Base-by-base conservation (phyloP, 1,140 invertebrate species). In the Hycleus cichorii region DNA sequence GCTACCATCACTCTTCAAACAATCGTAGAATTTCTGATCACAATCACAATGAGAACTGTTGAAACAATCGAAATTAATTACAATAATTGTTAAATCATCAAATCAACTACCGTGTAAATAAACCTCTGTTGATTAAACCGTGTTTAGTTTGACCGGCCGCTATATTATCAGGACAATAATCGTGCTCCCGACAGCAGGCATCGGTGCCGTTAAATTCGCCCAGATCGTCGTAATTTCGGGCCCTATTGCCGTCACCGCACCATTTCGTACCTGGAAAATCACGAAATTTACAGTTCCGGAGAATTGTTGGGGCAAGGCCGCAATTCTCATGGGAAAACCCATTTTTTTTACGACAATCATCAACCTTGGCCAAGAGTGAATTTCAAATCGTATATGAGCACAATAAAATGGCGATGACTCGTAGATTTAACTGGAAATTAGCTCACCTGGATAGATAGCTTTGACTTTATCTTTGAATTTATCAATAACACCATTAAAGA, bases 221-320 rank as follows among this genome's bases (percentile, higher is more conserved):
- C 8, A 83, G 61, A 49, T 83, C 78, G 1, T 74, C 59, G 5
- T 72, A 65, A 40, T 63, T 62, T 2, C 68, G 52, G 0, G 82
- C 77, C 1, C 68, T 63, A 48, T 80, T 75, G 3, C 82, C 83
- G 12, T 67, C 70, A 1, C 82, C 83, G 59, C 81, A 84, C 82
- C 82, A 82, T 40, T 73, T 71, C 4, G 80, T 82, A 26, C 80
- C 81, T 75, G 47, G 26, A 58, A 58, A 53, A 7, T 12, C 12
- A 9, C 5, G 39, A 18, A 18, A 18, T 18, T 18, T 18, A 18
- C 18, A 2, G 18, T 18, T 18, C 1, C 18, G 1, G 1, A 18
- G 18, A 18, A 18, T 18, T 18, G 18, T 18, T 18, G 18, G 18
- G 2, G 18, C 18, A 18, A 18, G 18, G 18, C 18, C 18, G 18